Evolutionary conservation across 2,888 invertebrate genomes (phyloP).

Genomic region (Teleiodes luculella): DNA sequence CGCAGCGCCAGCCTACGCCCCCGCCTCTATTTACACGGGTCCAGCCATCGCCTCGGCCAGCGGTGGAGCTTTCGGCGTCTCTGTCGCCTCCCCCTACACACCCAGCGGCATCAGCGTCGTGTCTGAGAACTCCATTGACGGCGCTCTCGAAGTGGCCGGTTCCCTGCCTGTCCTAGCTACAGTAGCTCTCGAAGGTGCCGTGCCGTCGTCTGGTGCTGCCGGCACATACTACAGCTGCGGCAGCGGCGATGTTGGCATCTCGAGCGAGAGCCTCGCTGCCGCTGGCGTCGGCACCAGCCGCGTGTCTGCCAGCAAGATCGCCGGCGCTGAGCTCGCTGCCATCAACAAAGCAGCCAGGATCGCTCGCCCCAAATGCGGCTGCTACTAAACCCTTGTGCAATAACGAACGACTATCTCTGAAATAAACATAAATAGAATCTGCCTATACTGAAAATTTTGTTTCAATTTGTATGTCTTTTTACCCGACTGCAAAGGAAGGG

Average conservation of each 20-base stretch:
- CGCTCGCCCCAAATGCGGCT: conserved; percentile 12
- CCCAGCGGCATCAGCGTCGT: conserved; percentile 31
- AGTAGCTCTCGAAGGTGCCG: conserved; percentile 29
- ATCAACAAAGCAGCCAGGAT: no score
- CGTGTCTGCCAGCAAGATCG: no score
- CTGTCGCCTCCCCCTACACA: conserved; percentile 31
- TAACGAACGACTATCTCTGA: no score
- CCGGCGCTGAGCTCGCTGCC: background rate
- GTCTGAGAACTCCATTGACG: conserved; percentile 40
- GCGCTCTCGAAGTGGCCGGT: conserved; percentile 30
- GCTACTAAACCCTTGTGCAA: background rate
- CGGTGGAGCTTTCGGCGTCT: conserved; percentile 26
- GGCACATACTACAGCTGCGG: conserved; percentile 35
- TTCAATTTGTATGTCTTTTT: no score
- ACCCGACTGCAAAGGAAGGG: no score
- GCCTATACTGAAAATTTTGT: no score
- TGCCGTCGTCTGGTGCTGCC: conserved; percentile 33
- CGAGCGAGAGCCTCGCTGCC: conserved; percentile 8
- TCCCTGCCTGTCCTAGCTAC: conserved; percentile 35
- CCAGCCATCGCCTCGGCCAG: conserved; percentile 20
- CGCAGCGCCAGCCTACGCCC: background rate
- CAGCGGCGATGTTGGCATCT: conserved; percentile 23
- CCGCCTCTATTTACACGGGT: background rate
- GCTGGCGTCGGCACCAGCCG: conserved; percentile 1
- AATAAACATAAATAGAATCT: no score